Evolutionary conservation across 1,140 invertebrate species (phyloP).

Genomic region (Neodiprion lecontei): DNA sequence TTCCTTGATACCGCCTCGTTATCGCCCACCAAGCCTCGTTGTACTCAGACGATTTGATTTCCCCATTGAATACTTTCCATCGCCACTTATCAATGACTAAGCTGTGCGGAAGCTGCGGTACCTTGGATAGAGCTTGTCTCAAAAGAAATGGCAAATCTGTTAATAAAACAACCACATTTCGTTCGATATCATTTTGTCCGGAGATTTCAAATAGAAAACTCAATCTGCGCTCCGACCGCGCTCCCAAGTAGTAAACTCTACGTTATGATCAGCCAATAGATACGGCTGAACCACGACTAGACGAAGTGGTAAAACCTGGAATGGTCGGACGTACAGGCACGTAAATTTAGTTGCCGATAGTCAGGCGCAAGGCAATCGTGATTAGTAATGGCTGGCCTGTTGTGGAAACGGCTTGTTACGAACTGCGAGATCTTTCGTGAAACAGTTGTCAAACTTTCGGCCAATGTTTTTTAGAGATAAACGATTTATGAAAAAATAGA

Average conservation of each 20-base stretch:
- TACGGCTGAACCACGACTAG: background rate
- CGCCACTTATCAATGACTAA: conserved; percentile 78
- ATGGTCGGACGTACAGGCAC: background rate
- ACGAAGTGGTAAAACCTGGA: background rate
- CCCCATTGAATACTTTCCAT: conserved; percentile 75
- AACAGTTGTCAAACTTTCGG: too few relatives aligned
- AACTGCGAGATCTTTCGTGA: too few relatives aligned
- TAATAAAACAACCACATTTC: background rate
- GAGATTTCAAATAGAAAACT: background rate
- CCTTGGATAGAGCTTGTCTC: conserved; percentile 72
- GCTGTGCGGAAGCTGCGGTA: conserved; percentile 78
- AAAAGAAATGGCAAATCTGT: conserved; percentile 62
- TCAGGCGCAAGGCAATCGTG: background rate
- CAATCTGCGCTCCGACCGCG: background rate
- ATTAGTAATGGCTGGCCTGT: too few relatives aligned
- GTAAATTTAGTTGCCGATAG: background rate
- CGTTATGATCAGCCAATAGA: background rate
- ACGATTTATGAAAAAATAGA: too few relatives aligned
- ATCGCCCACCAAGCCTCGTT: conserved; percentile 75
- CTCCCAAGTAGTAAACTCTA: background rate
- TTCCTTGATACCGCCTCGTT: conserved; percentile 67
- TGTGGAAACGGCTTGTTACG: too few relatives aligned
- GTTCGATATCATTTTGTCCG: background rate
- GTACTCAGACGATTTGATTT: conserved; percentile 57
- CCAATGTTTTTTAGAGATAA: too few relatives aligned